Conservation (phyloP, 1,140 invertebrate species). For the Maconellicoccus hirsutus region DNA sequence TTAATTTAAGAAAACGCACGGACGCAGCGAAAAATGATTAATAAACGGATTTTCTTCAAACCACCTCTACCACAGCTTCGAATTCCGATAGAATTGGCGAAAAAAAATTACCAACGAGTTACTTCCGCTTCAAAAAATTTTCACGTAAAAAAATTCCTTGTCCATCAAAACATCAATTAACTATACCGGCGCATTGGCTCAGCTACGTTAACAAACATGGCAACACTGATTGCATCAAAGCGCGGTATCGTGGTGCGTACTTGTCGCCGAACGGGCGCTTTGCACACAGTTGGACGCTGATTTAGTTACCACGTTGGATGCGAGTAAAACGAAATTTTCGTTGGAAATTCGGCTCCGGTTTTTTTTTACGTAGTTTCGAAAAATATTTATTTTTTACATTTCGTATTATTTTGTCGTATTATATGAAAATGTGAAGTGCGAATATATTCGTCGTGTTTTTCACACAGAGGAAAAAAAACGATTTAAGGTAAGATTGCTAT, state of each 20-base stretch:
- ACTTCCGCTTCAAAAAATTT: too few species aligned
- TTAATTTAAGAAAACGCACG: not conserved
- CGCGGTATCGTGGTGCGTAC: conserved; percentile 6
- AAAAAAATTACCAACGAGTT: too few species aligned
- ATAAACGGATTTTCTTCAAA: too few species aligned
- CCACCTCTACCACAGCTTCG: too few species aligned
- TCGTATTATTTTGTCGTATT: not conserved
- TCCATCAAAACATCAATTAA: too few species aligned
- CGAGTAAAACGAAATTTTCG: not conserved
- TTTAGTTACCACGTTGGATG: conserved; percentile 7
- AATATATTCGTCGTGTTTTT: not conserved
- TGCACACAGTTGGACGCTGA: not conserved
- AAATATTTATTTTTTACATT: not conserved
- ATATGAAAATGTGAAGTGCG: not conserved
- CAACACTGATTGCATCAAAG: not conserved
- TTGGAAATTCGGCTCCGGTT: not conserved
- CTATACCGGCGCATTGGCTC: too few species aligned
- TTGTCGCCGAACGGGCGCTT: conserved; percentile 1
- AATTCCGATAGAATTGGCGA: too few species aligned
- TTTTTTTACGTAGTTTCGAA: not conserved
- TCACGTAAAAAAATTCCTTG: too few species aligned
- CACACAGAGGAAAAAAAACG: not conserved
- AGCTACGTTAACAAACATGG: not conserved
- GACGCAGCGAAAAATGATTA: not conserved
- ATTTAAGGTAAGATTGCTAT: not conserved